Conservation (phyloP, 2,797 vertebrate species). For the Gymnoscopelus braueri region DNA sequence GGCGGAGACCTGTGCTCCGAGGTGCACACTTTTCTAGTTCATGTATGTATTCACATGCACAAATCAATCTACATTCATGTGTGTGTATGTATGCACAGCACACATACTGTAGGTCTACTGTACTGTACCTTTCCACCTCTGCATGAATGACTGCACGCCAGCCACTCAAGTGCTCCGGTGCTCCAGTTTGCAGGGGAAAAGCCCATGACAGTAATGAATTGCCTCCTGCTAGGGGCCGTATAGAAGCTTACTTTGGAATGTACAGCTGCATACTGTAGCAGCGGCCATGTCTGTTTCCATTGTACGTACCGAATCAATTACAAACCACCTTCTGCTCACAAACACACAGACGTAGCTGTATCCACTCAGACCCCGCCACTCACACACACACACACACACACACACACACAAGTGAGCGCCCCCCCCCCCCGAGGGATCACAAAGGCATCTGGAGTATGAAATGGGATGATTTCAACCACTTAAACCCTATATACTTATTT, state of each 20-base stretch:
- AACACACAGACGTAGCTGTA: constrained; percentile 24
- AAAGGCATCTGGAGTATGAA: constrained; percentile 43
- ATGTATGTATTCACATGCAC: neutral
- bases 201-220: neutral
- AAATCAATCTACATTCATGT: constrained; percentile 1
- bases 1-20: too few relatives aligned
- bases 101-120: too few relatives aligned
- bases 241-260: constrained; percentile 16
- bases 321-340: constrained; percentile 2
- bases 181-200: neutral
- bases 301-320: constrained; percentile 40
- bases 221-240: constrained; percentile 5
- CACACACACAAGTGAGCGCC: constrained; percentile 8
- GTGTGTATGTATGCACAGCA: neutral
- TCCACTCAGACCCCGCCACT: too few relatives aligned
- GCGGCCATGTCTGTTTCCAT: constrained; percentile 14
- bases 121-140: too few relatives aligned
- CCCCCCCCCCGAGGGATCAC: constrained; percentile 25
- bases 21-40: too few relatives aligned
- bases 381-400: constrained; percentile 21
- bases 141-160: neutral
- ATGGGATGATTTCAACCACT: constrained; percentile 19
- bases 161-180: neutral
- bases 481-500: too few relatives aligned
- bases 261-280: constrained; percentile 15